Conservation (phyloP, 2,888 invertebrate genomes). For the Ypsolopha sequella region DNA sequence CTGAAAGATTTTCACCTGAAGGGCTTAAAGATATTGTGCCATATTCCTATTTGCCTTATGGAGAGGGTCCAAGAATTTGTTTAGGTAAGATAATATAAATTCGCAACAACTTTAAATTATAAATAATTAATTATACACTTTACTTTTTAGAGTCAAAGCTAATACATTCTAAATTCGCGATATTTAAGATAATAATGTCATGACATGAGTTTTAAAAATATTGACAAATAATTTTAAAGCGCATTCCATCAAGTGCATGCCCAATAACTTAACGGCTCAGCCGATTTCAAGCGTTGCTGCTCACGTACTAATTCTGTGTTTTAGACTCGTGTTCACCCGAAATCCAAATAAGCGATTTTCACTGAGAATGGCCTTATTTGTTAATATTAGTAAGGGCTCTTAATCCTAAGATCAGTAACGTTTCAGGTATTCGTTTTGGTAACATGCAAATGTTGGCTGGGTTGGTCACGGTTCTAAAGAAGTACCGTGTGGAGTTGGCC, state of each 20-base stretch:
- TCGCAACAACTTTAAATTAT: too few species aligned
- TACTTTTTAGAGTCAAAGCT: too few species aligned
- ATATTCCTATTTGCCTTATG: constrained; percentile 11
- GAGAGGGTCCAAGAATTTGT: constrained; percentile 12
- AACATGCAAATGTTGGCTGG: constrained; percentile 36
- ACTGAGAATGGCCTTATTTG: too few species aligned
- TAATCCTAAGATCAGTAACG: constrained; percentile 3
- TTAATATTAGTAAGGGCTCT: not conserved
- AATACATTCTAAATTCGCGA: not conserved
- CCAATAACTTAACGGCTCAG: too few species aligned
- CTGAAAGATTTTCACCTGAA: constrained; percentile 7
- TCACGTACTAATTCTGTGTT: not conserved
- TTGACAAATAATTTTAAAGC: not conserved
- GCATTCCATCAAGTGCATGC: too few species aligned
- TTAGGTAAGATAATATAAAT: constrained; percentile 7
- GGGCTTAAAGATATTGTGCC: constrained; percentile 4
- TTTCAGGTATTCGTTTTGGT: constrained; percentile 35
- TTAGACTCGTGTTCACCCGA: not conserved
- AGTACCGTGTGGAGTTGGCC: constrained; percentile 25
- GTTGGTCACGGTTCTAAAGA: constrained; percentile 29
- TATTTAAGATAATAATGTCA: too few species aligned
- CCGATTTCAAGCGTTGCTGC: too few species aligned
- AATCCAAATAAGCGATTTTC: too few species aligned
- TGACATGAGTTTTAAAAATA: too few species aligned
- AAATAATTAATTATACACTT: too few species aligned